Base-by-base conservation (phyloP, 2,888 invertebrate genomes). In the Oeneis ivallda region DNA sequence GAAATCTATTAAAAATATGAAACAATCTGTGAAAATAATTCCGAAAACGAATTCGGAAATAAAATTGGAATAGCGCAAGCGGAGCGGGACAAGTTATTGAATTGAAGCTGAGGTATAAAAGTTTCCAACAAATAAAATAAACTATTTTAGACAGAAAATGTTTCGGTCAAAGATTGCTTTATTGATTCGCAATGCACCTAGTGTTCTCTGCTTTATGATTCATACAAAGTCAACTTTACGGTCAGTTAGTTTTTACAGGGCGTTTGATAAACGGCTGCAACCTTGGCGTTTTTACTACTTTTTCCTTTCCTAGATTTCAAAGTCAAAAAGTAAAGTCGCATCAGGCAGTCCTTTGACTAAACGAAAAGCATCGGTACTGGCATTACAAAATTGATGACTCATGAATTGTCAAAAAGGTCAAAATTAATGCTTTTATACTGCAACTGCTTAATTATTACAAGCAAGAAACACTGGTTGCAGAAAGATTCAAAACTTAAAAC, bases 81-180 rank as follows among this genome's bases (percentile, higher is more conserved):
- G 62, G 62, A 68, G 69, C 62, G 65, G 60, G 66, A 68, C 72
- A 65, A 69, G 72, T 73, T 74, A 73, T 72, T 70, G 70, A 71
- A 71, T 69, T 59, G 67, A 56, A 68, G 61, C 63, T 66, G 58
- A 69, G 65, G 69, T 71, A 69, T 64, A 71, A 71, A 72, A 73
- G 69, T 74, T 74, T 68, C 49, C 64, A 66, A 67, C 70, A 67
- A 73, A 73, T 72, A 73, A 73, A 73, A 72, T 72, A 73, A 73
- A 73, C 71, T 69, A 68, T 64, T 70, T 69, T 66, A 57, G 69
- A 64, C 53, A 60, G 57, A 67, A 67, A 71, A 64, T 68, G 71
- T 71, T 71, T 64, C 62, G 70, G 68, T 69, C 70, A 72, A 68
- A 69, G 71, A 71, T 73, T 71, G 72, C 68, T 69, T 67, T 71